Evolutionary conservation across 2,888 invertebrate genomes (phyloP).

Genomic region (Nudaria mundana): DNA sequence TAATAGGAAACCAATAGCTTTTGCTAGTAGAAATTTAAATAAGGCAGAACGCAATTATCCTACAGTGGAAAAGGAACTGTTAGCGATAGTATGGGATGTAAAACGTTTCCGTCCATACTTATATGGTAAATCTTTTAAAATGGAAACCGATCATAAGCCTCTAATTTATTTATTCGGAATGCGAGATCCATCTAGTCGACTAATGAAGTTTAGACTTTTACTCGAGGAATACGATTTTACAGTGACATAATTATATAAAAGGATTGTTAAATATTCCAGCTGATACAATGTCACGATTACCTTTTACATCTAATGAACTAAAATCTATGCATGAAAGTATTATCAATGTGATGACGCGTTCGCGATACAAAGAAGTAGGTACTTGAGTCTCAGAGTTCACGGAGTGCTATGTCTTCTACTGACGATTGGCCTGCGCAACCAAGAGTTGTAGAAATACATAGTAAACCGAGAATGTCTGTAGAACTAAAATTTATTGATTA

Average conservation of each 20-base stretch:
- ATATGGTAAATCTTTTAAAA: background rate
- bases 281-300: background rate
- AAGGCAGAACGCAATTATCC: no score
- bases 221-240: constrained; percentile 1
- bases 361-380: no score
- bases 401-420: background rate
- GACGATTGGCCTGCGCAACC: constrained; percentile 1
- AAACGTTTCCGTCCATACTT: background rate
- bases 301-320: background rate
- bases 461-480: no score
- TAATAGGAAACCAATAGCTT: no score
- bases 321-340: background rate
- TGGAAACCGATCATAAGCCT: background rate
- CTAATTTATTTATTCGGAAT: background rate
- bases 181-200: background rate
- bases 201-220: background rate
- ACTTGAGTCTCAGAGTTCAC: no score
- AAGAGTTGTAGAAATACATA: no score
- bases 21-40: no score
- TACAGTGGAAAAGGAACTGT: background rate
- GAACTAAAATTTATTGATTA: no score
- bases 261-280: background rate
- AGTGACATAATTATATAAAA: no score
- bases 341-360: background rate
- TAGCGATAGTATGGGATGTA: background rate